Conservation (phyloP, 2,113 vertebrate genomes). For the Myrmecobius fasciatus region DNA sequence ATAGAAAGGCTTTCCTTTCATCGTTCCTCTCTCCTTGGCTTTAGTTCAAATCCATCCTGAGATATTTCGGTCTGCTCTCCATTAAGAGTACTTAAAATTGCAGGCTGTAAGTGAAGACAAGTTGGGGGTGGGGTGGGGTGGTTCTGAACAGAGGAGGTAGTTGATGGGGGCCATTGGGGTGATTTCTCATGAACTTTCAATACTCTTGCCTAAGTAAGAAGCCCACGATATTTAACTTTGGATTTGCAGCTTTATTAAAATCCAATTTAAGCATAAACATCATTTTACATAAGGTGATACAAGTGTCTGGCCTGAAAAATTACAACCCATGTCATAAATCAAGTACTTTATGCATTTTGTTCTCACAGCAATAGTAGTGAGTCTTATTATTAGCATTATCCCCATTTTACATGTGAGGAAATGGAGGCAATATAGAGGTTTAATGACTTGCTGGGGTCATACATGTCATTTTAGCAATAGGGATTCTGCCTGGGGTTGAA, state of each 20-base stretch:
- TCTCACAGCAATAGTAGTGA: neutral
- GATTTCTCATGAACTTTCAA: slow-evolving; percentile 42
- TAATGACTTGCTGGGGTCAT: neutral
- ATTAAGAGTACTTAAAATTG: slow-evolving; percentile 56
- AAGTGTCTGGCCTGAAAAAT: slow-evolving; percentile 70
- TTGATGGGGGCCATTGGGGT: neutral
- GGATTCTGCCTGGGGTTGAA: slow-evolving; percentile 74
- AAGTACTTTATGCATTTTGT: neutral
- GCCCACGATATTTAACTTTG: neutral
- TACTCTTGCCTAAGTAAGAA: neutral
- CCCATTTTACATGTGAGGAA: neutral
- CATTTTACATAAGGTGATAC: slow-evolving; percentile 53
- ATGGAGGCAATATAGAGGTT: neutral
- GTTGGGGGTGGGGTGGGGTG: neutral
- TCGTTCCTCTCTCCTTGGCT: slow-evolving; percentile 15
- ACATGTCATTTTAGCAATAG: slow-evolving; percentile 72
- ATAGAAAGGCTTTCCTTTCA: slow-evolving; percentile 54
- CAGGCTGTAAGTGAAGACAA: slow-evolving; percentile 59
- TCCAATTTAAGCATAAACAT: slow-evolving; percentile 48
- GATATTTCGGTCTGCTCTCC: slow-evolving; percentile 53
- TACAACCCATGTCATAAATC: slow-evolving; percentile 53
- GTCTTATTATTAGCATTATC: neutral
- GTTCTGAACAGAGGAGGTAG: neutral
- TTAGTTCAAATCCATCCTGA: slow-evolving; percentile 62
- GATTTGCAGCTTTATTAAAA: slow-evolving; percentile 49